Evolutionary conservation across 1,140 invertebrate species (phyloP).

Genomic region (Laupala kohalensis): DNA sequence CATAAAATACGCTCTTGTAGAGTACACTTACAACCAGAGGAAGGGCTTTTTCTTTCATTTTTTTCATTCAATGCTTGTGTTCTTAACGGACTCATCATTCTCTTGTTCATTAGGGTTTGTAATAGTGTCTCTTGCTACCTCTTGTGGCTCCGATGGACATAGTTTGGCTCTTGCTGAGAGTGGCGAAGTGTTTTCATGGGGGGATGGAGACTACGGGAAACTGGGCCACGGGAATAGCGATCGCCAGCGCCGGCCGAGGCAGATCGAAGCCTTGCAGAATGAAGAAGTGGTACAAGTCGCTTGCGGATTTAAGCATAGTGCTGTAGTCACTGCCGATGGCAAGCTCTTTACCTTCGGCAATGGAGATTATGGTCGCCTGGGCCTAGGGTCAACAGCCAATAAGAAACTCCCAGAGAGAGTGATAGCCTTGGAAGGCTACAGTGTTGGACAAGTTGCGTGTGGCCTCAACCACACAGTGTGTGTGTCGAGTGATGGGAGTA

Average conservation of each 20-base stretch:
- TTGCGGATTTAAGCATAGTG: constrained; percentile 55
- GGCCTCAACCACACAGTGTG: constrained; percentile 52
- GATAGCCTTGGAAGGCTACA: constrained; percentile 29
- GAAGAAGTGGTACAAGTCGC: constrained; percentile 49
- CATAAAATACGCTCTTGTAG: too few relatives aligned
- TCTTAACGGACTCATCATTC: neutral
- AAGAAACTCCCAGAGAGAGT: constrained; percentile 48
- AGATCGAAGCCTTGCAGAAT: constrained; percentile 49
- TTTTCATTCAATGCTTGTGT: neutral
- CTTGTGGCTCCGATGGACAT: constrained; percentile 48
- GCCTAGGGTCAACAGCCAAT: constrained; percentile 43
- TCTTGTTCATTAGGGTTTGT: constrained; percentile 38
- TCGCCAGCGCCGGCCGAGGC: constrained; percentile 44
- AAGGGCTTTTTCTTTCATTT: too few relatives aligned
- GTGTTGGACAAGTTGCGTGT: constrained; percentile 40
- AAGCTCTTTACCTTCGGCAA: constrained; percentile 54
- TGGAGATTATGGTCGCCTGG: constrained; percentile 50
- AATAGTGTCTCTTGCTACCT: constrained; percentile 45
- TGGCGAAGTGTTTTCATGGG: constrained; percentile 47
- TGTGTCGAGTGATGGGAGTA: constrained; percentile 39
- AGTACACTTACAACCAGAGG: too few relatives aligned
- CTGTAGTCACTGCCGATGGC: constrained; percentile 48
- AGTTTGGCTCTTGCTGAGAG: constrained; percentile 42
- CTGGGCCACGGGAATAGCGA: constrained; percentile 54
- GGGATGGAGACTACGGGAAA: constrained; percentile 47